A percentile compares a stretch with the other conserved stretches of the same genome.
Conservation (phyloP, 2,797 vertebrate genomes). For the Hipposideros larvatus region DNA sequence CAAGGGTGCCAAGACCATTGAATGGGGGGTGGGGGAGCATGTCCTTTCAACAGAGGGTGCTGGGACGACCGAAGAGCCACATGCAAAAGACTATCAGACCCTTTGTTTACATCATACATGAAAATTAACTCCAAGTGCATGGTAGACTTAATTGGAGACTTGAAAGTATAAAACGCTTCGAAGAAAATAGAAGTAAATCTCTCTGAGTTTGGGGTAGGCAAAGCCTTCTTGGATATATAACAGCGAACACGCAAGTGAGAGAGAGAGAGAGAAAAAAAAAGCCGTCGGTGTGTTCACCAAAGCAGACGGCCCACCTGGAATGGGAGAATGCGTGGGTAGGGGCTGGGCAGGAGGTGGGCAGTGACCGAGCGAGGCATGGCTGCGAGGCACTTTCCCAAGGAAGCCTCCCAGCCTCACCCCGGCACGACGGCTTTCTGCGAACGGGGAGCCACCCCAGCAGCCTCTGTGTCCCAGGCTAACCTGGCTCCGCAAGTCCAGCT, state of each 20-base stretch:
- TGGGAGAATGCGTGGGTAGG: not conserved
- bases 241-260: not conserved
- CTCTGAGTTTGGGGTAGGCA: not conserved
- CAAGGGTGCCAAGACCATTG: not conserved
- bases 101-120: not conserved
- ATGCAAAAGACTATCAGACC: not conserved
- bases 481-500: slow-evolving; percentile 50
- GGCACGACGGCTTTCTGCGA: not conserved
- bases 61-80: not conserved
- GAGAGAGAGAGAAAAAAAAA: too few relatives aligned
- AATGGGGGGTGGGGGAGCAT: not conserved
- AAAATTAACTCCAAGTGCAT: not conserved
- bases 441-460: slow-evolving; percentile 28
- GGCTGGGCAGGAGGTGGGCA: too few relatives aligned
- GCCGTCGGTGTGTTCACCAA: not conserved
- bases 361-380: not conserved
- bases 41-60: not conserved
- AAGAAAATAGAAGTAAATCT: not conserved
- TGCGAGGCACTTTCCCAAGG: not conserved
- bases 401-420: not conserved
- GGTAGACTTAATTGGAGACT: not conserved
- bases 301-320: not conserved
- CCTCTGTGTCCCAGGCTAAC: slow-evolving; percentile 62
- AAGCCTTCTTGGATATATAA: not conserved
- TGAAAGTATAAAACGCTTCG: not conserved